Evolutionary conservation across 1,140 invertebrate genomes (phyloP), one percentile per base, ranked within the genome.

Genomic region (Idris sp.): DNA sequence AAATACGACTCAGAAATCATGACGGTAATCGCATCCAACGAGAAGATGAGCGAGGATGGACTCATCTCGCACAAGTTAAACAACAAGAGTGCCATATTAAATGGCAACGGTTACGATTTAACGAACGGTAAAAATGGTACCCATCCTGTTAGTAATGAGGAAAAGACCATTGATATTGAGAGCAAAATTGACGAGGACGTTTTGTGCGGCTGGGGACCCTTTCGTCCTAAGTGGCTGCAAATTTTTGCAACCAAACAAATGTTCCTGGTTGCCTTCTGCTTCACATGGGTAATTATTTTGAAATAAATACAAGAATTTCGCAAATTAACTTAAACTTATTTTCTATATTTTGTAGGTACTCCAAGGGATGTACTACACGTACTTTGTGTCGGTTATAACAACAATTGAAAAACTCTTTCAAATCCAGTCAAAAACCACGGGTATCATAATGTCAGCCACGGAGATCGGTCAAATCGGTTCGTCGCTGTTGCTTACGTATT

Each of bases 331-430:
- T 22, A 22, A 6, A n/a, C n/a, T n/a, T n/a, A n/a, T n/a, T n/a
- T n/a, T n/a, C n/a, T n/a, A n/a, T n/a, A 38, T 33, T 48, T 67
- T 28, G 14, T 64, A 88, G 85, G 85, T 97, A 0, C 88, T 97
- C 7, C 95, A 97, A 86, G 96, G 96, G 19, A 97, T 97, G 93
- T 97, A 95, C 83, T 95, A 95, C 85, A 97, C 96, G 13, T 99
- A 98, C 86, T 96, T 98, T 83, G 97, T 97, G 19, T 97, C 95
- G 79, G 96, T 97, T 51, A 96, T 98, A 80, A 98, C 97, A 16
- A 98, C 97, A 5, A 95, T 99, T 28, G 97, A 99, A 86, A 98
- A 98, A 88, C 89, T 98, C 22, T 98, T 97, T 84, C 95, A 96
- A 89, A 95, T 98, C 36, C 96, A 97, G 79, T 97, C 96, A 44